Conservation (phyloP, 1,140 invertebrate genomes). For the Ruditapes philippinarum region DNA sequence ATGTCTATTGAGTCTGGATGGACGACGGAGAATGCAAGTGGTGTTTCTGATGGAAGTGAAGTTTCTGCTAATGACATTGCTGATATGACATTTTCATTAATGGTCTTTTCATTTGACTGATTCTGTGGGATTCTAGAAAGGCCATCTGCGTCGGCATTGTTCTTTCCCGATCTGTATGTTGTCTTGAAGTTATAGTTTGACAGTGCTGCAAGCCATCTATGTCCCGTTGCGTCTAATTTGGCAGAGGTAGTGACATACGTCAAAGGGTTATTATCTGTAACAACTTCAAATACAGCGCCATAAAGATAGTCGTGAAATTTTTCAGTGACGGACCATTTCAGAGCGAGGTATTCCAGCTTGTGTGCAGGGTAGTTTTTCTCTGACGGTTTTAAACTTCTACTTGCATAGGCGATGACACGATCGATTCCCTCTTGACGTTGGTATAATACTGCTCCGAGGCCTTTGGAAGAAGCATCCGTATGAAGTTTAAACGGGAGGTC, state of each 20-base stretch:
- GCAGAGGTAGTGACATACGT: neutral
- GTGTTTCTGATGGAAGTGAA: neutral
- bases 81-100: neutral
- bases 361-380: conserved; percentile 69
- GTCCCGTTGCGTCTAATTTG: conserved; percentile 8
- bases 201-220: conserved; percentile 64
- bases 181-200: conserved; percentile 57
- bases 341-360: conserved; percentile 55
- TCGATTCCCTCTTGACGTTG: conserved; percentile 36
- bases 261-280: neutral
- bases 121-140: conserved; percentile 25
- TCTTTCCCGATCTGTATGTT: conserved; percentile 42
- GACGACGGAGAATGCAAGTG: neutral
- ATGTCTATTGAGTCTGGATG: neutral
- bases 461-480: conserved; percentile 30
- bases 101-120: neutral
- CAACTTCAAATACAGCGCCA: conserved; percentile 30
- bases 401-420: conserved; percentile 61
- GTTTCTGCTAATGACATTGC: neutral
- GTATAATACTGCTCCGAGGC: conserved; percentile 62
- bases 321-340: conserved; percentile 50
- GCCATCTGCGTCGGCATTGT: conserved; percentile 63
- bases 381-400: conserved; percentile 51
- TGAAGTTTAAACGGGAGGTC: conserved; percentile 45
- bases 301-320: conserved; percentile 67